Evolutionary conservation across 2,888 invertebrate species (phyloP), one percentile per base, ranked within the genome.

Genomic region (Stenodera caucasica): DNA sequence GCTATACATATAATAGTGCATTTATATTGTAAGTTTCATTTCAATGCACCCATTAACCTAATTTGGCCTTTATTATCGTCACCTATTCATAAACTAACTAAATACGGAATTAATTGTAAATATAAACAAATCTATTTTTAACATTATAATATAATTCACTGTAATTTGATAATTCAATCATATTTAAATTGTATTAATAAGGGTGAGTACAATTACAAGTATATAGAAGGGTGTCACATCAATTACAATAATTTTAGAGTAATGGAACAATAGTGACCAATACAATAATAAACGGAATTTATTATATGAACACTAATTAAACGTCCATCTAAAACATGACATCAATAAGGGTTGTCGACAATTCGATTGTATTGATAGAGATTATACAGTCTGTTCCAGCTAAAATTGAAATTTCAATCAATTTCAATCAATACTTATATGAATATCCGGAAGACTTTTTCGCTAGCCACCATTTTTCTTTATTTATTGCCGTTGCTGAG

Each of bases 271-370:
- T 40, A 53, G 35, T 32, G 50, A 35, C 32, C 15, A 53, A 33
- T 55, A 52, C 52, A 51, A 51, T 58, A 62, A 53, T 58, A 62
- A 55, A 59, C 57, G 54, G 54, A 63, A 63, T 63, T 63, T 59
- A 62, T 62, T 62, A 62, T 53, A n/a, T n/a, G 57, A 59, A 21
- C 57, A 37, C 50, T 63, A 59, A 63, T 63, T 63, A 59, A 63
- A 63, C 35, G 54, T 63, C 57, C 55, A 59, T 59, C 54, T 18
- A 52, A 57, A 63, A 55, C 49, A 59, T 54, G 59, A 58, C 58
- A 58, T 52, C 53, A 32, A 56, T 58, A 45, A 45, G 45, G 53
- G 58, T 54, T 53, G 50, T 56, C 61, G 32, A 50, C 59, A 5
- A 5, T 35, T 14, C 7, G 12, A n/a, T n/a, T n/a, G n/a, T n/a